Evolutionary conservation across 2,113 vertebrate genomes (phyloP), one percentile per base, ranked within the genome.

Genomic region (Coreoperca whiteheadi): DNA sequence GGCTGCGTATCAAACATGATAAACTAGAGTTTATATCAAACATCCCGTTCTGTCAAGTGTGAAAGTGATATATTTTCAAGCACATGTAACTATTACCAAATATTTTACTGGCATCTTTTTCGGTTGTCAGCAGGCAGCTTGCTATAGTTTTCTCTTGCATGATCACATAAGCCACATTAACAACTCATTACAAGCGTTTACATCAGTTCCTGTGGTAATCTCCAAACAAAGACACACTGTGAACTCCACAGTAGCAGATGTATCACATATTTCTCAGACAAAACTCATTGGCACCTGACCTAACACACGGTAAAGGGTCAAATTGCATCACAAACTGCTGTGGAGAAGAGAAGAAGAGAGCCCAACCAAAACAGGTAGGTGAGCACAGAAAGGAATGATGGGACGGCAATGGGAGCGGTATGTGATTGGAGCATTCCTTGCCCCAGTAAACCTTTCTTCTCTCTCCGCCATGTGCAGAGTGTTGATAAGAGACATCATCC

Each of bases 401-500:
- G 93, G 93, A 92, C 59, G 82, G 92, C 77, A 87, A 84, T 67
- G 72, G 92, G 91, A 91, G 90, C 82, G 67, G 87, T 78, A 60
- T 88, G 79, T 90, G 94, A 94, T 92, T 93, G 94, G 91, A 92
- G 91, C 80, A 61, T 91, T 85, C 68, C 93, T 79, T 90, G 87
- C 71, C 74, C 59, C 81, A 25, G 88, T 87, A 91, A 92, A 90
- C 89, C 94, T 93, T 92, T 93, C 91, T 90, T 91, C 91, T 89
- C 81, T 83, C 80, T 46, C 76, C 43, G 88, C 90, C 91, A 95
- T 94, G 93, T 95, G 94, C 88, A 87, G 86, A 84, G 85, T 86
- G 91, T 94, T 94, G 94, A 95, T 95, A 95, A 95, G 92, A 93
- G 83, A 92, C 92, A 93, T 94, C 93, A 94, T 94, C 89, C 92